Percentiles rank a stretch among this genome's conserved stretches.
These are phyloP conservation scores for Hippocampus barbouri DNA, from an alignment of 2,113 vertebrate genomes.

Conservation along the genomic window DNA sequence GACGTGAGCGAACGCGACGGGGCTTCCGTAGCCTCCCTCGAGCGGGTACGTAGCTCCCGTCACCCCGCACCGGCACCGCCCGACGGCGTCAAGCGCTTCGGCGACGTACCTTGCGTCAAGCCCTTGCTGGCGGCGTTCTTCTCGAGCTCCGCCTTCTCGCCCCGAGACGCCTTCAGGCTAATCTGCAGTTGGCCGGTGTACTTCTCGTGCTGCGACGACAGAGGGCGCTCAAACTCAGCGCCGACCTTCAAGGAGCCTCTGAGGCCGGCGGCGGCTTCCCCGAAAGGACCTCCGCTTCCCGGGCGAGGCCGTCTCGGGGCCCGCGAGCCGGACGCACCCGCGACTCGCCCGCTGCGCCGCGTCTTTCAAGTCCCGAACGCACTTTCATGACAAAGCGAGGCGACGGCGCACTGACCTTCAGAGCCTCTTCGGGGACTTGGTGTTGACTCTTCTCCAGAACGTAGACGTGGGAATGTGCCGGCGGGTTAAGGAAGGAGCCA, in stretches of 20 bases:
- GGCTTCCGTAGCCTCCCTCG: too few relatives aligned
- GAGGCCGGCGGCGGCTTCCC: not conserved
- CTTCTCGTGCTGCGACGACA: constrained; percentile 86
- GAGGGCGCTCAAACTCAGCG: not conserved
- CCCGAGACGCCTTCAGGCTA: constrained; percentile 64
- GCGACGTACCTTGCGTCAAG: constrained; percentile 59
- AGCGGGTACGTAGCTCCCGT: too few relatives aligned
- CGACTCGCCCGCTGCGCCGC: too few relatives aligned
- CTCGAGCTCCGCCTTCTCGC: constrained; percentile 74
- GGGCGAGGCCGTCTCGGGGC: too few relatives aligned
- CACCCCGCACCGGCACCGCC: too few relatives aligned
- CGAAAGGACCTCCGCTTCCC: too few relatives aligned
- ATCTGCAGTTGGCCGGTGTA: constrained; percentile 95
- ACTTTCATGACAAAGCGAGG: too few relatives aligned
- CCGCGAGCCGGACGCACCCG: too few relatives aligned
- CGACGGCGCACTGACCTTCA: constrained; percentile 76
- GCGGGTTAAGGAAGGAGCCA: constrained; percentile 67
- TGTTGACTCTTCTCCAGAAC: constrained; percentile 91
- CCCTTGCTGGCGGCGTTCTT: constrained; percentile 72
- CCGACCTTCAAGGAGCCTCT: not conserved
- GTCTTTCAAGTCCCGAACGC: too few relatives aligned
- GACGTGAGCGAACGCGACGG: too few relatives aligned
- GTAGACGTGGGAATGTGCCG: constrained; percentile 87
- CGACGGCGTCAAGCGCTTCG: not conserved
- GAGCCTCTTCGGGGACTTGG: constrained; percentile 92